A percentile compares a stretch with the other conserved stretches of the same genome.
Conservation (phyloP, 2,113 vertebrate genomes). For the Machaerirhynchus nigripectus region DNA sequence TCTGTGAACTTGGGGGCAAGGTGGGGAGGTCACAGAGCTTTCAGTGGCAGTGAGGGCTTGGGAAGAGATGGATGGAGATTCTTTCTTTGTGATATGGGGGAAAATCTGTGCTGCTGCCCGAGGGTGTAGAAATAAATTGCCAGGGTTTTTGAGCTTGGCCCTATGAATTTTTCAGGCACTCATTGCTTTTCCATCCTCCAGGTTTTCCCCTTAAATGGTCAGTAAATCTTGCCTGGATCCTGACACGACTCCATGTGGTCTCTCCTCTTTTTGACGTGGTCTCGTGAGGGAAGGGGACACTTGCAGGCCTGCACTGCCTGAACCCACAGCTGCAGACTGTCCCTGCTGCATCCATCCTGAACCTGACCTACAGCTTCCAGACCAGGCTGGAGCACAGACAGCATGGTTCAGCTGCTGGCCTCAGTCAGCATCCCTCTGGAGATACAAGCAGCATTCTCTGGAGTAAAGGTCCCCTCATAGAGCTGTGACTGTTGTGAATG, state of each 20-base stretch:
- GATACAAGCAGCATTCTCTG: neutral
- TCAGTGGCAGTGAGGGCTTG: neutral
- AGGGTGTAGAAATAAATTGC: neutral
- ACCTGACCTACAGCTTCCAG: neutral
- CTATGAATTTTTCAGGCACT: neutral
- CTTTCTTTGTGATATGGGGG: neutral
- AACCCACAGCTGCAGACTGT: neutral
- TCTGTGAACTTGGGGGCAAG: neutral
- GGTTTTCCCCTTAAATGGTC: neutral
- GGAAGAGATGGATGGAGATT: neutral
- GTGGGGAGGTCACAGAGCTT: neutral
- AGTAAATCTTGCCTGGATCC: neutral
- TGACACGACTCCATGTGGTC: fast-evolving
- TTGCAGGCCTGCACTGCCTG: neutral
- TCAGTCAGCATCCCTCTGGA: neutral
- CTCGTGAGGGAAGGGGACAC: neutral
- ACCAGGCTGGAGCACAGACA: neutral
- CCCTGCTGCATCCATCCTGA: neutral
- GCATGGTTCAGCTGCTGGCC: neutral
- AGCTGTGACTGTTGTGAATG: neutral
- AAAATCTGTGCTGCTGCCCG: no score
- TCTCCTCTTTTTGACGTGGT: neutral
- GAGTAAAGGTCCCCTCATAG: fast-evolving
- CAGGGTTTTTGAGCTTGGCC: neutral
- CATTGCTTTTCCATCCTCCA: neutral